Evolutionary conservation across 2,797 vertebrate species (phyloP).

Genomic region (Allobates femoralis): DNA sequence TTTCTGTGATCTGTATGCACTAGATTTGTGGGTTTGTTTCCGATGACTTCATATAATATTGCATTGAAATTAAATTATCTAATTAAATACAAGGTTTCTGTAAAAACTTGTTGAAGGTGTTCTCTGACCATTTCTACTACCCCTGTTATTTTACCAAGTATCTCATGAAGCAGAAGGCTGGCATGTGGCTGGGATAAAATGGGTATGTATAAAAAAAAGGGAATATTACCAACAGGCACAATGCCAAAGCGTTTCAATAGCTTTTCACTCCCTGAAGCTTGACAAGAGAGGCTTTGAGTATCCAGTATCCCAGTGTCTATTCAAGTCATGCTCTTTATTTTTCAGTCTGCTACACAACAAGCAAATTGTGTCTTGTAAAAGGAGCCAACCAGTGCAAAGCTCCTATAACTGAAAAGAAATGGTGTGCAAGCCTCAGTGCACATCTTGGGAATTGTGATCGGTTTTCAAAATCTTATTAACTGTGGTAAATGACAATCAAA

Average conservation of each 20-base stretch:
- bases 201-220: not conserved
- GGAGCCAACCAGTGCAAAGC: not conserved
- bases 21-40: too few species aligned
- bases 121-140: too few species aligned
- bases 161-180: not conserved
- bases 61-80: too few species aligned
- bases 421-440: not conserved
- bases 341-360: slow-evolving; percentile 9
- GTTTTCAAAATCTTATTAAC: not conserved
- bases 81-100: too few species aligned
- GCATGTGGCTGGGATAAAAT: too few species aligned
- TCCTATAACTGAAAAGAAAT: not conserved
- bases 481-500: not conserved
- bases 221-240: not conserved
- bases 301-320: not conserved
- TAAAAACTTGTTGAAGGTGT: too few species aligned
- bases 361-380: slow-evolving; percentile 3
- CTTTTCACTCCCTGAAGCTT: slow-evolving; percentile 12
- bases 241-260: slow-evolving; percentile 8
- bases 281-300: not conserved
- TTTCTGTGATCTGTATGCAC: too few species aligned
- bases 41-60: too few species aligned
- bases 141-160: not conserved
- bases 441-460: not conserved
- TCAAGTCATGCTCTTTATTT: slow-evolving; percentile 18